phyloP scores from a whole-genome alignment of 2,113 vertebrate genomes.

The Falcunculus frontatus region DNA sequence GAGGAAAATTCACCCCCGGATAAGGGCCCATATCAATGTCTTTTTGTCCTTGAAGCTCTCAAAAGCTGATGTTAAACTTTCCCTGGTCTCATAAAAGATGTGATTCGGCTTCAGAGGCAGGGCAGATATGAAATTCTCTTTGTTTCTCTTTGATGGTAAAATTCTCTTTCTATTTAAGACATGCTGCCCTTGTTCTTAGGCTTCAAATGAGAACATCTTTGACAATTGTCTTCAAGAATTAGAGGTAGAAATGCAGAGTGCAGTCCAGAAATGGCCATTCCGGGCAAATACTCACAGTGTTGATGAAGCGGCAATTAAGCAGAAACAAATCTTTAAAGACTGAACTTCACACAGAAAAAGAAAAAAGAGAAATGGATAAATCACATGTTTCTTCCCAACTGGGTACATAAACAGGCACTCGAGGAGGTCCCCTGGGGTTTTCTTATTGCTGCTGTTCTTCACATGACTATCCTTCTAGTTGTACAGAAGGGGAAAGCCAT shows the following conservation, averaged over 20 bases:
- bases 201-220: not conserved
- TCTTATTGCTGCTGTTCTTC: not conserved
- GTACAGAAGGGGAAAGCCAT: not conserved
- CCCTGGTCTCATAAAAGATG: not conserved
- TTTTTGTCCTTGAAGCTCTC: constrained; percentile 5
- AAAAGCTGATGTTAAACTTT: not conserved
- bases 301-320: not conserved
- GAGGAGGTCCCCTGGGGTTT: not conserved
- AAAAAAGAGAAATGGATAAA: not conserved
- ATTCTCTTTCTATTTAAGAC: constrained; percentile 15
- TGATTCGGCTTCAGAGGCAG: not conserved
- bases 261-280: not conserved
- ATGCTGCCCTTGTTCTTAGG: not conserved
- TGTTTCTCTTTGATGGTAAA: constrained; percentile 14
- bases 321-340: not conserved
- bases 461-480: not conserved
- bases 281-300: not conserved
- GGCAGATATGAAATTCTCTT: constrained; percentile 24
- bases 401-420: not conserved
- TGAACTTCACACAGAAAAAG: not conserved
- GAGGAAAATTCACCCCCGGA: not conserved
- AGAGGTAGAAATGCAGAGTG: not conserved
- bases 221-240: not conserved
- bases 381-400: not conserved
- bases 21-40: not conserved